Base-by-base conservation (phyloP, 30 jellyfish, hydroid and myxozoan genomes). In the Aurelia aurita region DNA sequence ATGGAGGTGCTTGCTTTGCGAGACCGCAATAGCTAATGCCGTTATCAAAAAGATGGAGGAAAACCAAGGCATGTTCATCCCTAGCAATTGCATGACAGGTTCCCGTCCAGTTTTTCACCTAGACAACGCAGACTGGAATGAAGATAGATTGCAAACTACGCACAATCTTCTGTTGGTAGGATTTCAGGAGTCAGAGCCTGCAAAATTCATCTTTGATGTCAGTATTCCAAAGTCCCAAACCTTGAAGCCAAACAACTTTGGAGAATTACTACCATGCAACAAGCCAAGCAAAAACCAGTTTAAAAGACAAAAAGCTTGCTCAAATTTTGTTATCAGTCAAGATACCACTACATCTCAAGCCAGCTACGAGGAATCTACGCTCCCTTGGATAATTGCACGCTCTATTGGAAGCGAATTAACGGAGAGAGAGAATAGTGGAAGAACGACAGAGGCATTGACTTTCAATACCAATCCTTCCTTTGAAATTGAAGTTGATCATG, bases 211-310 rank as follows among this genome's bases (percentile, higher is more conserved):
- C 5, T 31, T 31, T 31, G 43, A 31, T 31, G 43, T 31, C 74
- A 61, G 29, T 61, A 61, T 61, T 3, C 74, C 43, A 61, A 61
- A 61, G 74, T 61, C 74, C 74, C 74, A 19, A 61, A 19, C 74
- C 74, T 61, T 61, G 39, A 61, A 61, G 25, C 74, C 74, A n/a
- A 61, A 61, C 16, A 61, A 61, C 74, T 61, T 61, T 23, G 74
- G 74, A 35, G 74, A 61, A 61, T 23, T 61, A 61, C 74, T 61
- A 61, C 74, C 74, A 61, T 61, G 74, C 74, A 61, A 61, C 74
- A 19, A 61, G 34, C 74, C 74, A 61, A 61, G 74, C 74, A 61
- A 61, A 61, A 61, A 61, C 74, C 74, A 61, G 74, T 61, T 61
- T 35, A 28, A 19, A 19, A 61, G 74, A 61, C 74, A 61, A 61